Conservation (phyloP, 2,113 vertebrate species). For the Hippoglossus stenolepis region DNA sequence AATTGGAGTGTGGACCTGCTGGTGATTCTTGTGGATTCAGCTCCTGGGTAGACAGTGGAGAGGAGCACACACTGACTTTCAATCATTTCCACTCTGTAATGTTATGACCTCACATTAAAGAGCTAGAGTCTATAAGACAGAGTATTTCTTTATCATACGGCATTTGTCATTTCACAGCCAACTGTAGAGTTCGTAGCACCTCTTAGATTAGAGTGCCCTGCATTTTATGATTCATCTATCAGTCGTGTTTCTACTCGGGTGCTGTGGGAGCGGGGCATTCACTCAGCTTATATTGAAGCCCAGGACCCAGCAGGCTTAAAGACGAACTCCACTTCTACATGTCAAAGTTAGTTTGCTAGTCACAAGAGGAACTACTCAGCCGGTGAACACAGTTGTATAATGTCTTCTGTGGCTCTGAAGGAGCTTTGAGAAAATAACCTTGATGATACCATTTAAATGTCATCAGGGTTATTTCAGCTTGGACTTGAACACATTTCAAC, state of each 20-base stretch:
- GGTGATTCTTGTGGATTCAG: neutral
- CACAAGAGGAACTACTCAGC: too few species aligned
- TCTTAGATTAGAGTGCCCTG: neutral
- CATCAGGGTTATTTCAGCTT: too few species aligned
- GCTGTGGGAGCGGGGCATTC: too few species aligned
- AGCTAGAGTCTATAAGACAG: neutral
- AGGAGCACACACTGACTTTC: neutral
- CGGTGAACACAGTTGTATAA: too few species aligned
- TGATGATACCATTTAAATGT: too few species aligned
- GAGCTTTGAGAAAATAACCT: too few species aligned
- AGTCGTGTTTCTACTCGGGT: neutral
- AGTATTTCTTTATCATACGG: neutral
- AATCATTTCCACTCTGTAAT: neutral
- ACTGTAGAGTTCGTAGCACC: neutral
- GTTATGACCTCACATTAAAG: neutral
- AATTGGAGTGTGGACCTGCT: slow-evolving; percentile 5
- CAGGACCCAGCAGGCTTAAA: too few species aligned
- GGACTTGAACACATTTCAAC: too few species aligned
- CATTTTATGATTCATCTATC: neutral
- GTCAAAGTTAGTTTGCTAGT: too few species aligned
- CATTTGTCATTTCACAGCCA: neutral
- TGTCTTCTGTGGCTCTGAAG: too few species aligned
- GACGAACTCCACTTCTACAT: too few species aligned
- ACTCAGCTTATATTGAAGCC: too few species aligned
- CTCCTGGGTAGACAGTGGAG: neutral